Evolutionary conservation across 2,888 invertebrate genomes (phyloP), one percentile per base, ranked within the genome.

Genomic region (Chymomyza amoena): DNA sequence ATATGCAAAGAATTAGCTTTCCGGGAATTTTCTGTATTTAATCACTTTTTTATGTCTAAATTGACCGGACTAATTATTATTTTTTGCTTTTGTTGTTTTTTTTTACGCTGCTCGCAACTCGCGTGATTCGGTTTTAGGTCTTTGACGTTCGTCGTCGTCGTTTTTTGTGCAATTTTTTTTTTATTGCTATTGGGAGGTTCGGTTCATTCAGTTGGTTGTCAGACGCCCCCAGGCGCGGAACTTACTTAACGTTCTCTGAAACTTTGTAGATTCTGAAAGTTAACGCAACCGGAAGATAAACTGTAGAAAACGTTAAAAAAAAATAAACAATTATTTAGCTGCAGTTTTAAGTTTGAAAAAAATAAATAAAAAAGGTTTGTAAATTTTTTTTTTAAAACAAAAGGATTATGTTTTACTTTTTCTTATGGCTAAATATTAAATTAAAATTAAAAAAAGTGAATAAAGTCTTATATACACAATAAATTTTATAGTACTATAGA

Each of bases 81-180:
- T 18, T 52, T 0, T 62, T 45, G 63, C 66, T 66, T 60, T 62
- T 62, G 4, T 70, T 66, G 74, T 81, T 78, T 64, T 62, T 6
- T 70, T 72, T 76, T 81, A 80, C 77, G 69, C 63, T 76, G 83
- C 78, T 79, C 73, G 75, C 83, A 69, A 78, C 78, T 82, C 84
- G 84, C 85, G 84, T 84, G 84, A 79, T 82, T 80, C 70, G 66
- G 25, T 69, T 75, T 72, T 73, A 61, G 64, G 67, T 68, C 69
- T 72, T 78, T 69, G 73, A 66, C 70, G 77, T 63, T 72, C 70
- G 60, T 25, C 25, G 68, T 63, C 9, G 32, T 32, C 63, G 70
- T 64, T 70, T 61, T 76, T 61, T 61, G 54, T 73, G 75, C 70
- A 52, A 39, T 51, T 68, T 54, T 51, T 51, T 68, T 54, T 51